These are phyloP conservation scores for Sula dactylatra DNA, from an alignment of 2,113 vertebrate genomes.

Conservation along the genomic window DNA sequence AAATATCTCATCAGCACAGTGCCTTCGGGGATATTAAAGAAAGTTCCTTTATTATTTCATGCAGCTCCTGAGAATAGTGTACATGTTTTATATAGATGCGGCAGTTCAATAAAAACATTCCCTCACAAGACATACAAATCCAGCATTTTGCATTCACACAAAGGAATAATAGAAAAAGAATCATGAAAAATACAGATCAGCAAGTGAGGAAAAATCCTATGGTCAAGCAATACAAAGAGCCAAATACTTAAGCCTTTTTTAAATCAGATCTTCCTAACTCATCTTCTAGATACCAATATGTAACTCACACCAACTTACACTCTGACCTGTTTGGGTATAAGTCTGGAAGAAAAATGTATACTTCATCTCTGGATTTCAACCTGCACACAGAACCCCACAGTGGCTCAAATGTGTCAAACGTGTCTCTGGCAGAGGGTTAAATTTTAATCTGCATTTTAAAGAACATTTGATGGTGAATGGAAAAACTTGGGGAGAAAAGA, in stretches of 20 bases:
- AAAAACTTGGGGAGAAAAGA: background rate
- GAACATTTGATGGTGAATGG: background rate
- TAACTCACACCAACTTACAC: background rate
- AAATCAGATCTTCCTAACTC: background rate
- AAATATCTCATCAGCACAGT: background rate
- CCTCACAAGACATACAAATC: background rate
- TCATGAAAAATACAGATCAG: background rate
- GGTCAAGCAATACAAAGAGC: background rate
- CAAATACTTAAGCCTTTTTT: background rate
- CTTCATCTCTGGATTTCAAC: background rate
- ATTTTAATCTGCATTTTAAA: conserved; percentile 1
- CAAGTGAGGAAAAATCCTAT: background rate
- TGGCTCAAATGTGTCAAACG: background rate
- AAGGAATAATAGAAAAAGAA: background rate
- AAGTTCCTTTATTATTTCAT: conserved; percentile 18
- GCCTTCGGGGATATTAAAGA: background rate
- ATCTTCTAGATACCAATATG: background rate
- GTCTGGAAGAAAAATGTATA: background rate
- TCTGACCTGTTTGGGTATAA: background rate
- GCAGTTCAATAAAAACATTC: background rate
- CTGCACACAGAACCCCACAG: background rate
- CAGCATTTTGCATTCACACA: background rate
- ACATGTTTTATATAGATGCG: background rate
- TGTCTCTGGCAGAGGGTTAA: background rate
- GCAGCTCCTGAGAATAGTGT: background rate